Evolutionary conservation across 2,888 invertebrate genomes (phyloP), one percentile per base, ranked within the genome.

Genomic region (Drosophila hamatofila): DNA sequence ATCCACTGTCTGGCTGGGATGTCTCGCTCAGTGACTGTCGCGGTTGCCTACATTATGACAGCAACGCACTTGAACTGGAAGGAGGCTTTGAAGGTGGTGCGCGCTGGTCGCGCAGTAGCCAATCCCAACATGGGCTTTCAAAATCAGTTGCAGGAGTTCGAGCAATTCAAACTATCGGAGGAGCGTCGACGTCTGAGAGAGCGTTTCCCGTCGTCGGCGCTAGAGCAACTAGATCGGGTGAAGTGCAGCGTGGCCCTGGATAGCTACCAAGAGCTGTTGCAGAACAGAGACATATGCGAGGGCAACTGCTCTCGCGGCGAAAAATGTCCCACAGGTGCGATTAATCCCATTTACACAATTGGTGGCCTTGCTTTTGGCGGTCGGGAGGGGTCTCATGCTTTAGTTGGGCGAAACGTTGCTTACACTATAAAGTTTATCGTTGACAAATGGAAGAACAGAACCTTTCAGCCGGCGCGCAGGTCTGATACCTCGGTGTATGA

Each of bases 41-140:
- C 97, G 0, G 97, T 98, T 8, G 98, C 98, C 44, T 99, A 99
- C 93, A 96, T 99, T 77, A 98, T 99, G 98, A 96, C 97, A 51
- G 97, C 97, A 72, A 98, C 98, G 33, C 94, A 96, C 73, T 94
- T 98, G 55, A 96, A 95, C 64, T 98, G 98, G 97, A 96, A 97
- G 84, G 98, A 98, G 90, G 96, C 98, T 1, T 93, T 98, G 72
- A 98, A 98, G 93, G 97, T 98, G 72, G 97, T 99, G 56, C 95
- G 98, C 72, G 97, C 97, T 1, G 98, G 98, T 42, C 95, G 98
- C 68, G 96, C 96, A 0, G 97, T 98, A 49, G 98, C 98, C 91
- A 98, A 98, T 94, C 99, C 99, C 27, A 99, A 99, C 94, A 95
- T 97, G 72, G 98, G 98, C 87, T 99, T 99, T 93, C 98, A 98